Base-by-base conservation (phyloP, 2,888 invertebrate genomes). In the Hofmannophila pseudospretella region DNA sequence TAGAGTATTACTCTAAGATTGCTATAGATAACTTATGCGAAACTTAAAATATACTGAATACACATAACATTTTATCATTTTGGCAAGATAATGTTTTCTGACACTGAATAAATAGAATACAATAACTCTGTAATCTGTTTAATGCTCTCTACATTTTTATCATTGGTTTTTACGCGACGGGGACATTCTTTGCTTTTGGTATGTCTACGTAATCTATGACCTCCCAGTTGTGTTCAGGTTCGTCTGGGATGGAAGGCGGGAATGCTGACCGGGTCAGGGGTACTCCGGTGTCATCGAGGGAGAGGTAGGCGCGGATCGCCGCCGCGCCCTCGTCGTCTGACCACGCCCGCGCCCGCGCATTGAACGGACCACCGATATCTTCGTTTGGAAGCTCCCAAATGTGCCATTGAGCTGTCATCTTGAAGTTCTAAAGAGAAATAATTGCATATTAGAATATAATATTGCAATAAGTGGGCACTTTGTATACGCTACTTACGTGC, bases 121-220 rank as follows among this genome's bases (percentile, higher is more conserved):
- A 16, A 16, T 16, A 16, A 16, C 5, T 4, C 5, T 16, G 16
- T 16, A 16, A 16, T 16, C 3, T 16, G 16, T 16, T 16, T 16
- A 16, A 5, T 16, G 3, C 3, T 5, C 16, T 3, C 16, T 10
- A 30, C 14, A 14, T 13, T 30, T 30, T 30, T 14, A 14, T 14
- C n/a, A 11, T 10, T 12, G 10, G n/a, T 11, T 27, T 11, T 27
- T 2, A 12, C 10, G 27, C 10, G n/a, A 2, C 29, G 13, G 13
- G 5, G 13, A n/a, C 8, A 14, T 14, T 1, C 11, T 29, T 13
- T 4, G 9, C 8, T 5, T 12, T 5, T 23, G 36, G 88, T 42
- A 92, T 58, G 49, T 92, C 91, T 2, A 92, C 67, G 58, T 92
- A 93, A 71, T 93, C 93, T 11, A 88, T 67, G 25, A 90, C 91